Evolutionary conservation across 2,797 vertebrate genomes (phyloP).

Genomic region (Fratercula arctica): DNA sequence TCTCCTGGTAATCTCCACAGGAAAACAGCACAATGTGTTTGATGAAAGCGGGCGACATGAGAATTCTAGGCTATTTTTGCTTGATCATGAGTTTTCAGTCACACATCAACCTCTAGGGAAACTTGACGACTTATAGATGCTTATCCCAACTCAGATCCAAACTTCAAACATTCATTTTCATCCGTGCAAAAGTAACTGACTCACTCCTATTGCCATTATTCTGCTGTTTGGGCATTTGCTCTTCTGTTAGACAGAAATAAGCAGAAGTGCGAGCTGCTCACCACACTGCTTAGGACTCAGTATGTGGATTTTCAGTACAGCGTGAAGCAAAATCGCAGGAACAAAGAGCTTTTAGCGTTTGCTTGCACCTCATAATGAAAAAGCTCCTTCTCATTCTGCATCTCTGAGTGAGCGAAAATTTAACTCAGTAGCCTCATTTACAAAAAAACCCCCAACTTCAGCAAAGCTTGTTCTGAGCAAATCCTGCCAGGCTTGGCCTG

Average conservation of each 20-base stretch:
- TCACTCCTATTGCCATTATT: neutral
- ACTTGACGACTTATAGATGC: neutral
- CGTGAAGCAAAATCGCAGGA: neutral
- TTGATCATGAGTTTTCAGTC: neutral
- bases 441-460: neutral
- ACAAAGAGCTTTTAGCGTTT: neutral
- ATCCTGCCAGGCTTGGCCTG: neutral
- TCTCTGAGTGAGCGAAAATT: neutral
- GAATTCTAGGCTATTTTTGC: constrained; percentile 21
- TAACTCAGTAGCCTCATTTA: neutral
- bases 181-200: neutral
- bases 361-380: neutral
- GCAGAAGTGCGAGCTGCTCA: neutral
- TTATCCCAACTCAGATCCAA: neutral
- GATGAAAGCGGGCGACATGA: neutral
- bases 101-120: neutral
- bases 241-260: neutral
- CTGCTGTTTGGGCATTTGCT: neutral
- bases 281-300: neutral
- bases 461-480: neutral
- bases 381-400: neutral
- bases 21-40: neutral
- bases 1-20: constrained; percentile 21
- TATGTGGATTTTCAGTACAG: neutral
- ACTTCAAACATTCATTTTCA: neutral